These are phyloP conservation scores for Equus przewalskii DNA, from an alignment of 2,113 vertebrate genomes.

Conservation along the genomic window DNA sequence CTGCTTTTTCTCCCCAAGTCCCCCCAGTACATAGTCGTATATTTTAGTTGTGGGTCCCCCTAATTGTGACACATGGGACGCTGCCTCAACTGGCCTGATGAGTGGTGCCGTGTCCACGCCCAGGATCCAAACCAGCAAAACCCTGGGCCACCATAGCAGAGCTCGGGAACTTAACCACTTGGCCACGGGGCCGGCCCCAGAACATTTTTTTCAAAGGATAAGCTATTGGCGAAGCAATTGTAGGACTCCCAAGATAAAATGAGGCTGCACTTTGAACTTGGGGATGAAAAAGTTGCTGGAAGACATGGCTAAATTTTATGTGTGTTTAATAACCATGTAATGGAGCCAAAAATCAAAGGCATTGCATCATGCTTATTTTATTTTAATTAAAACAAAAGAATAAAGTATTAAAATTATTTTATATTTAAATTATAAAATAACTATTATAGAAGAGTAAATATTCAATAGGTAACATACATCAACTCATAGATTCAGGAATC, in stretches of 20 bases:
- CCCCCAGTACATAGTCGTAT: no score
- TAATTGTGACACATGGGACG: no score
- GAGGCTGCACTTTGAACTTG: background rate
- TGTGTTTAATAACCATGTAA: background rate
- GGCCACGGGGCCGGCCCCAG: no score
- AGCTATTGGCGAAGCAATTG: background rate
- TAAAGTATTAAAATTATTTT: slow-evolving; percentile 6
- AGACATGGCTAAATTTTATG: background rate
- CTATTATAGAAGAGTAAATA: background rate
- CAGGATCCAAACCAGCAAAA: no score
- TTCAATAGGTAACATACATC: background rate
- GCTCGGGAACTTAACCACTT: no score
- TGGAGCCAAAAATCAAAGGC: background rate
- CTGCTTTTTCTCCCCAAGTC: no score
- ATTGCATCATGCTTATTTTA: background rate
- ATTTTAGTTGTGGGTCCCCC: no score
- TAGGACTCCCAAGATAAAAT: background rate
- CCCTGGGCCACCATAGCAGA: no score
- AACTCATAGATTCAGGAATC: background rate
- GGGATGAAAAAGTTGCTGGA: background rate
- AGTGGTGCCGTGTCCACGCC: no score
- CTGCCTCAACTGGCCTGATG: no score
- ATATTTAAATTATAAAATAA: slow-evolving; percentile 20
- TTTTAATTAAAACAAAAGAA: slow-evolving; percentile 33
- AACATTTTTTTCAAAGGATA: background rate